These are phyloP conservation scores for Actinostola sp. DNA, from an alignment of 92 coral and sea anemone species.

Conservation along the genomic window DNA sequence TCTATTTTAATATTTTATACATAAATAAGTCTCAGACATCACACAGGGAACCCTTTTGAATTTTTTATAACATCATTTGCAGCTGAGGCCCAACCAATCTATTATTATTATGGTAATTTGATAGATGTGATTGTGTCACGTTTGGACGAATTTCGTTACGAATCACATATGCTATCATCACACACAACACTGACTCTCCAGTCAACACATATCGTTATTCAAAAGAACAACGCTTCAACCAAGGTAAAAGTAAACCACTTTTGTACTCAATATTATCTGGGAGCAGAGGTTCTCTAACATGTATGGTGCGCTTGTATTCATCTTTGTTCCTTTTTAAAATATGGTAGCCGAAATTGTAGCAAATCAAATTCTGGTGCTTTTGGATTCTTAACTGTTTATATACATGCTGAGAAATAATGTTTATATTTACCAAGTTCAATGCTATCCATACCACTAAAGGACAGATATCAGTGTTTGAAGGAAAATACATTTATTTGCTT, in stretches of 20 bases:
- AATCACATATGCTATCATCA: not conserved
- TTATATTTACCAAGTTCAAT: not conserved
- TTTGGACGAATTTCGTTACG: not conserved
- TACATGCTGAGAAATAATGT: not conserved
- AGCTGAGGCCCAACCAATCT: not conserved
- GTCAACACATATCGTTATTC: not conserved
- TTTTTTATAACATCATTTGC: conserved; percentile 14
- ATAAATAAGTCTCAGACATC: too few species aligned
- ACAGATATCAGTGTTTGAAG: not conserved
- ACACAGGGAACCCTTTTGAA: not conserved
- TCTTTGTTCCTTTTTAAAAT: too few species aligned
- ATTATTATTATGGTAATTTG: conserved; percentile 25
- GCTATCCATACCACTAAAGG: not conserved
- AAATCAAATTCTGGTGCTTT: not conserved
- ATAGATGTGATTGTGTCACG: not conserved
- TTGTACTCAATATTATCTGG: not conserved
- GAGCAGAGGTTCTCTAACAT: not conserved
- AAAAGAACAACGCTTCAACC: conserved; percentile 3
- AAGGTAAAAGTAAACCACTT: not conserved
- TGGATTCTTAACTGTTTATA: not conserved
- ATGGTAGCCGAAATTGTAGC: too few species aligned
- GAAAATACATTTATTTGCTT: too few species aligned
- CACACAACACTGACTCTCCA: not conserved
- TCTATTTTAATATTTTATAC: not conserved
- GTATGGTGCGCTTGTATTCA: not conserved